phyloP scores from a whole-genome alignment of 2,797 vertebrate genomes.

The Benthosema pterotum region DNA sequence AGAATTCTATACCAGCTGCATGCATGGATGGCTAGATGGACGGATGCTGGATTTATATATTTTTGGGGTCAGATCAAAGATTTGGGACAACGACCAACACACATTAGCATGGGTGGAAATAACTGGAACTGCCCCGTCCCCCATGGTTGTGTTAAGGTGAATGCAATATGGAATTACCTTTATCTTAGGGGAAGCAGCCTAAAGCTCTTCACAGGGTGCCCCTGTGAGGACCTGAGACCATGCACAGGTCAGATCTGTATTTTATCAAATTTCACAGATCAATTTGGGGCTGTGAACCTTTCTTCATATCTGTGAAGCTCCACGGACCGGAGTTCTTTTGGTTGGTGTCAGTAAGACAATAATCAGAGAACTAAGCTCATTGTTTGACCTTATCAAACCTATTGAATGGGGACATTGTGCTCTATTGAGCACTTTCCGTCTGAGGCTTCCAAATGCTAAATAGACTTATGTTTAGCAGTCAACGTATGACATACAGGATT shows the following conservation, averaged over 20 bases:
- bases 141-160: not conserved
- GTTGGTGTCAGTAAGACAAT: not conserved
- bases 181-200: not conserved
- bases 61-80: constrained; percentile 27
- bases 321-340: not conserved
- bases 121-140: constrained; percentile 5
- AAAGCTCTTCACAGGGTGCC: not conserved
- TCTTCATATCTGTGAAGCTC: no score
- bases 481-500: constrained; percentile 1
- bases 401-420: not conserved
- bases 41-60: constrained; percentile 20
- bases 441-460: no score
- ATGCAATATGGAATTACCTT: not conserved
- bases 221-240: no score
- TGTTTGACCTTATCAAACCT: not conserved
- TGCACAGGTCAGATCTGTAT: no score
- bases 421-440: no score
- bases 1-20: no score
- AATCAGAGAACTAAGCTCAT: not conserved
- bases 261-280: no score
- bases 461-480: constrained; percentile 1
- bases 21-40: no score
- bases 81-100: constrained; percentile 53
- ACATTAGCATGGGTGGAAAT: constrained; percentile 6
- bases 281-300: no score